Base-by-base conservation (phyloP, 2,888 invertebrate genomes). In the Chloroclysta siterata region DNA sequence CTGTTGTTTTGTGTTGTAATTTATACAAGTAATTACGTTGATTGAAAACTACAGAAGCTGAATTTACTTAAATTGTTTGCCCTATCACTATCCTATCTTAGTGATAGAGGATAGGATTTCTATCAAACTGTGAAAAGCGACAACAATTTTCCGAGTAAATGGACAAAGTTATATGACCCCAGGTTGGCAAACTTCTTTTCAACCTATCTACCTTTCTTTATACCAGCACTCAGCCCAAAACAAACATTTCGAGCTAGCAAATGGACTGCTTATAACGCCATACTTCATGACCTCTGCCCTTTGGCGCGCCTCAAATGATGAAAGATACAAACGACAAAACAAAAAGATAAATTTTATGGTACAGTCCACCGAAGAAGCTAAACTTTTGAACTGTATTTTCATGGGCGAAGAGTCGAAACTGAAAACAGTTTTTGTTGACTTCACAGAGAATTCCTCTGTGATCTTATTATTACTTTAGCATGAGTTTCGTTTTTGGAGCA, bases 231-330 rank as follows among this genome's bases (percentile, higher is more conserved):
- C 14, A 36, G 15, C n/a, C 41, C 39, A 57, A 57, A 53, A 54
- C 53, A 61, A 65, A 60, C 65, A 60, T 39, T 57, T 56, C 48
- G 10, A 52, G 29, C n/a, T 62, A 44, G 57, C 50, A 57, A 65
- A 65, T 61, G 50, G 53, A 50, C 57, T 53, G 48, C 57, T 65
- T 61, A 53, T 29, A 56, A 47, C 53, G 41, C 53, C 29, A 60
- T 65, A 50, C 51, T 58, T 60, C 60, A 60, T 51, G 76, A 80
- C 79, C 81, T 76, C 65, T 75, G 80, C 71, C 80, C 78, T 80
- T 80, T 74, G 50, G 57, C 65, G 60, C 59, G 55, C 33, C 56
- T 59, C 71, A 67, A 56, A 63, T 61, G 57, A 61, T 68, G 69
- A 68, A 61, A 67, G 59, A 57, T 70, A 74, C 65, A 74, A 70